Conservation (phyloP, 2,888 invertebrate genomes). For the Dolichopus griseipennis region DNA sequence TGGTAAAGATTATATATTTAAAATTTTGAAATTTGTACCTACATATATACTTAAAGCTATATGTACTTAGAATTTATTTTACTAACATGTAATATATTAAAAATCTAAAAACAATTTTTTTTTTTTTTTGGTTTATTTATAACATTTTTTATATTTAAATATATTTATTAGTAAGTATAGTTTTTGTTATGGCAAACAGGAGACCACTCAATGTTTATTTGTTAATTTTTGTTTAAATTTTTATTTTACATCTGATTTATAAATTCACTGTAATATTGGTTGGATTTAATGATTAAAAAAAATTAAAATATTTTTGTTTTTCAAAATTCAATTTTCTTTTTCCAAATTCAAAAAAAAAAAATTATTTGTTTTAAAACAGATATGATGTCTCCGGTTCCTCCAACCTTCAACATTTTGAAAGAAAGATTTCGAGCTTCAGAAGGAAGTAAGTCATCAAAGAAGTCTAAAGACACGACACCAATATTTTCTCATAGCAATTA, state of each 20-base stretch:
- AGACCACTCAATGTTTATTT: neutral
- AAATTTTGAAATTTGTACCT: too few species aligned
- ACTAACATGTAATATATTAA: neutral
- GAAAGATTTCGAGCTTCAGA: slow-evolving; percentile 41
- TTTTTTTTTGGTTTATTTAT: slow-evolving; percentile 1
- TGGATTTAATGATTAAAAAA: slow-evolving; percentile 19
- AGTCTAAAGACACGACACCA: slow-evolving; percentile 61
- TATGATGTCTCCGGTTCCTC: slow-evolving; percentile 68
- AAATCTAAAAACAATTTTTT: too few species aligned
- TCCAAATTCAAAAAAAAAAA: slow-evolving; percentile 21
- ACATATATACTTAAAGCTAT: neutral
- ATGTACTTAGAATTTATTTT: too few species aligned
- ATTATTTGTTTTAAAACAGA: slow-evolving; percentile 21
- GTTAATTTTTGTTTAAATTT: slow-evolving; percentile 8
- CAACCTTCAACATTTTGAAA: slow-evolving; percentile 81
- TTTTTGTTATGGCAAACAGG: slow-evolving; percentile 6
- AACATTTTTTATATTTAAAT: neutral
- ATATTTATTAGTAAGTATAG: neutral
- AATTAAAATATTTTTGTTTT: slow-evolving; percentile 17
- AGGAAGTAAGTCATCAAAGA: slow-evolving; percentile 35
- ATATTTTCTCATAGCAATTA: slow-evolving; percentile 82
- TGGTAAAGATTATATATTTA: too few species aligned
- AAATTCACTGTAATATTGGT: slow-evolving; percentile 16
- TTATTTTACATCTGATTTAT: neutral
- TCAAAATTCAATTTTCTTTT: slow-evolving; percentile 17